Base-by-base conservation (phyloP, 2,888 invertebrate species). In the Tetramorium bicarinatum region DNA sequence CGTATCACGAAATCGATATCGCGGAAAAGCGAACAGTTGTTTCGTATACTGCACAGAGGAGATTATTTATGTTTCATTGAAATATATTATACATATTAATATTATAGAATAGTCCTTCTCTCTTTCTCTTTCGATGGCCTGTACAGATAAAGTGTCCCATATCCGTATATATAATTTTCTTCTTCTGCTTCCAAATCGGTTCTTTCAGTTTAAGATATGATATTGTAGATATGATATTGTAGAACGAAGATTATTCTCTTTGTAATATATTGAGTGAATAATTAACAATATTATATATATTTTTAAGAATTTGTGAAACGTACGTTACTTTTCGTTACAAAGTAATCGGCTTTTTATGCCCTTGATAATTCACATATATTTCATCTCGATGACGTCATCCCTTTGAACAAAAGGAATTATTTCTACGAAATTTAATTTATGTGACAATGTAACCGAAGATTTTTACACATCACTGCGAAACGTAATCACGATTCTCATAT, bases 401-500 rank as follows among this genome's bases (percentile, higher is more conserved):
- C n/a, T 34, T 38, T 25, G 34, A 21, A 67, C 56, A n/a, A 44
- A 79, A 59, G 11, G 6, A 41, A 54, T 44, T 54, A 38, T 38
- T 47, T 13, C 21, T 9, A 18, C 8, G 21, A 59, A 59, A 80
- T 80, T 71, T 59, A 59, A 80, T 79, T 79, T 47, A 69, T 29
- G 29, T 56, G 47, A 59, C 79, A 47, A 47, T 59, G 38, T 71
- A 71, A 80, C 47, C 13, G 3, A 80, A 80, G 59, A 80, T 71
- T 25, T 47, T 71, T 69, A 69, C 59, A 59, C 71, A 13, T 49
- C 47, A 3, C 56, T 25, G 71, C n/a, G 59, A 71, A 80, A 71
- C 59, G 59, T 38, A 71, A 71, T 69, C 79, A 71, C 41, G 59
- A 80, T 49, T 80, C 79, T 80, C 72, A n/a, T 80, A 71, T 80